A percentile compares a stretch with the other conserved stretches of the same genome.
Evolutionary conservation across 2,113 vertebrate species (phyloP).

Genomic region (Cacatua alba): DNA sequence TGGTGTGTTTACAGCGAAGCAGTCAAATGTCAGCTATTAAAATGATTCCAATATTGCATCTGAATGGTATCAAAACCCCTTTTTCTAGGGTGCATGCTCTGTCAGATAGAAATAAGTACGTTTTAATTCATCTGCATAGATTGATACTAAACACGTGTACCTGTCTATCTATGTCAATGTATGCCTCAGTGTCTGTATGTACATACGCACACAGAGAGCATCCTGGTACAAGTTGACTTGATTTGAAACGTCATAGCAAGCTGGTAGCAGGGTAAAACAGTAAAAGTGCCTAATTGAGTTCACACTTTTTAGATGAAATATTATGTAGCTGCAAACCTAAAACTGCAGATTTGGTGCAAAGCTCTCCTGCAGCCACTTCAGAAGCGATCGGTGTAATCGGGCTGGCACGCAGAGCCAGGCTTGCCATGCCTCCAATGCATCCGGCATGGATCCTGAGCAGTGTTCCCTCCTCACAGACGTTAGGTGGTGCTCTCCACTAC

Average conservation of each 20-base stretch:
- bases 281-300: conserved; percentile 51
- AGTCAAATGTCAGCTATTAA: not conserved
- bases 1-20: not conserved
- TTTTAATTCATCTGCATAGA: conserved; percentile 46
- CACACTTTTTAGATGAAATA: not conserved
- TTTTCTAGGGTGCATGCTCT: conserved; percentile 70
- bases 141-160: not conserved
- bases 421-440: not conserved
- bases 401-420: not conserved
- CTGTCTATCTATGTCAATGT: not conserved
- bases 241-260: not conserved
- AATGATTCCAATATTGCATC: conserved; percentile 78
- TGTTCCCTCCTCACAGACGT: not conserved
- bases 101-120: conserved; percentile 44
- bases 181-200: conserved; percentile 14
- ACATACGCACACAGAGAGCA: not conserved
- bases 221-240: not conserved
- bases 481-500: conserved; percentile 41
- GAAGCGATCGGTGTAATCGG: accelerated
- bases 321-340: accelerated
- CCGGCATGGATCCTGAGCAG: accelerated
- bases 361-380: not conserved
- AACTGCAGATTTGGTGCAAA: accelerated
- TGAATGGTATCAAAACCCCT: conserved; percentile 27
- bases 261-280: not conserved